Percentiles rank a stretch among this genome's conserved stretches.
Conservation (phyloP, 2,113 vertebrate species). For the Sebastes schlegelii region DNA sequence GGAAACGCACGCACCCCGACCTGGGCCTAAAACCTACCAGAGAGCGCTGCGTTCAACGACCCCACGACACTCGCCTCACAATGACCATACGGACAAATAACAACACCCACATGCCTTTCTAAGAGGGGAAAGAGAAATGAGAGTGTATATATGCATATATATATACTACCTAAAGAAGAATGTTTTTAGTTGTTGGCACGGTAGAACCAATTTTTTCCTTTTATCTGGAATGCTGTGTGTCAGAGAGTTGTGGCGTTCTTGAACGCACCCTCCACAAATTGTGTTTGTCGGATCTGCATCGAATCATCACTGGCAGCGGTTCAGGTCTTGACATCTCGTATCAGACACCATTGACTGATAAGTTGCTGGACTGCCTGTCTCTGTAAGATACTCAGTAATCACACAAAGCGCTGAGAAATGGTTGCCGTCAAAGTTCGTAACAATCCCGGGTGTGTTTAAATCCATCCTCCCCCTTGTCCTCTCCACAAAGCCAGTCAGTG, state of each 20-base stretch:
- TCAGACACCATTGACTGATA: conserved; percentile 1
- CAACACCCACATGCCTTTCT: conserved; percentile 50
- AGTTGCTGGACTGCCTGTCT: conserved; percentile 40
- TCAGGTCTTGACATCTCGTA: not conserved
- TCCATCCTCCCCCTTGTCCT: conserved; percentile 9
- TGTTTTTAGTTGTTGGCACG: conserved; percentile 25
- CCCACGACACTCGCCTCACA: conserved; percentile 29
- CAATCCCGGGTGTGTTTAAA: conserved; percentile 37
- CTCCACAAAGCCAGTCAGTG: conserved; percentile 5
- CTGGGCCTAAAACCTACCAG: conserved; percentile 18
- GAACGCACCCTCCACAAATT: conserved; percentile 47
- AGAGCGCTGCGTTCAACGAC: conserved; percentile 56
- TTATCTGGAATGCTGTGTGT: conserved; percentile 11
- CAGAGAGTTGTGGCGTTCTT: conserved; percentile 52
- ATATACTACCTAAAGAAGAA: conserved; percentile 28
- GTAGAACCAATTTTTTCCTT: not conserved
- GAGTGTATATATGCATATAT: not conserved
- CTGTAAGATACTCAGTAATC: conserved; percentile 59
- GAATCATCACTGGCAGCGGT: conserved; percentile 14
- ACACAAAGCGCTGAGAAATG: conserved; percentile 21
- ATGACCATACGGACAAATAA: not conserved
- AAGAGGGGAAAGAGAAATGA: conserved; percentile 1
- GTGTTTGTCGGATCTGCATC: conserved; percentile 24
- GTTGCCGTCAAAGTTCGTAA: conserved; percentile 1
- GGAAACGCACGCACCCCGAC: not conserved